Base-by-base conservation (phyloP, 1,140 invertebrate species). In the Drosophila nikananu region DNA sequence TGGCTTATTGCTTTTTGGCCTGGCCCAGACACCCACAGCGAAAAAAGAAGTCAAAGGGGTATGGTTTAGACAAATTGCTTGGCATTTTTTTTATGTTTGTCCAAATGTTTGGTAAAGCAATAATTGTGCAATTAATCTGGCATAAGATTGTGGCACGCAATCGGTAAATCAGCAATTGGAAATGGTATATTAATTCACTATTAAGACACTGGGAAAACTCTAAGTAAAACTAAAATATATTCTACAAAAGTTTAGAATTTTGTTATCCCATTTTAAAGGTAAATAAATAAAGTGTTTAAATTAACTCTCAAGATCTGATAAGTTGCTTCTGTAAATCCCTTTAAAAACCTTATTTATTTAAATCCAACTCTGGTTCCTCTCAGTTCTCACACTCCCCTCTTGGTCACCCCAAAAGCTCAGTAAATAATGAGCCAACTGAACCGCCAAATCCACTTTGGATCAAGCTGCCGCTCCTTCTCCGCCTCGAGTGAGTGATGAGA, bases 91-190 rank as follows among this genome's bases (percentile, higher is more conserved):
- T 49, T n/a, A 27, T 49, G 25, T 30, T 49, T 49, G 81, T 84
- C 76, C 57, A 90, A 90, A 86, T 90, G 80, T 91, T 91, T 91
- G 77, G 25, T 9, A 21, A 32, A 30, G 64, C 62, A 49, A 67
- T 86, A 90, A 90, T 90, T 89, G 86, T 84, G 64, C 81, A 52
- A 89, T 89, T 81, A 80, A 84, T 90, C 64, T 62, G 66, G 64
- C 64, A 89, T 81, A 73, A 76, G 81, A 66, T 19, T 42, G 59
- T 44, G 57, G 68, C 42, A 62, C 37, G 81, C 39, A 9, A 55
- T 49, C 75, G 64, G 65, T 86, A 90, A 90, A 91, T 90, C 80
- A 81, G 72, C 86, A 82, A 91, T 89, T 89, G 74, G 78, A 52
- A 81, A 90, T 80, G 84, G 60, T 58, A 32, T 35, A 37, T 60